phyloP scores from a whole-genome alignment of 2,888 invertebrate genomes.

The Globia sparganii region DNA sequence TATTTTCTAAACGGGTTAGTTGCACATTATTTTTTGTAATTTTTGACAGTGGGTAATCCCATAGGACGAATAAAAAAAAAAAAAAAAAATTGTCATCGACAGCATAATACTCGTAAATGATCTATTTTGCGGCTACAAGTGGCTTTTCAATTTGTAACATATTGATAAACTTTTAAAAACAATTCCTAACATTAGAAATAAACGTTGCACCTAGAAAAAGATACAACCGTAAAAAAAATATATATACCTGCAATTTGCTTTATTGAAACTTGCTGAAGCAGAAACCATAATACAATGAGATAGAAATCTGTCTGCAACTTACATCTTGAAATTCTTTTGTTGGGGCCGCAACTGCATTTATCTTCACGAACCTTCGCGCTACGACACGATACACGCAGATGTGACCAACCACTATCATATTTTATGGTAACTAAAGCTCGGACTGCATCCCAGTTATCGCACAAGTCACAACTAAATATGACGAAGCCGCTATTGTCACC shows the following conservation, averaged over 20 bases:
- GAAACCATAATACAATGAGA: background rate
- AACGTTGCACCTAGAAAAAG: background rate
- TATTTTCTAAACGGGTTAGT: background rate
- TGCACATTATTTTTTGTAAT: background rate
- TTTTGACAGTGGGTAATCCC: background rate
- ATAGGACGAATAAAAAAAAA: too few species aligned
- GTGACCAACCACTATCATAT: background rate
- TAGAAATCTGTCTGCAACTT: conserved; percentile 1
- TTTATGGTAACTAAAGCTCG: background rate
- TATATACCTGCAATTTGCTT: background rate
- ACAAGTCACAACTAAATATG: background rate
- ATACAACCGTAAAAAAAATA: background rate
- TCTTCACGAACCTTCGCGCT: background rate
- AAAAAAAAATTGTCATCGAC: too few species aligned
- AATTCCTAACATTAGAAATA: background rate
- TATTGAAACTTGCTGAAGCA: background rate
- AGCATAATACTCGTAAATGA: background rate
- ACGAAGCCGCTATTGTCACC: too few species aligned
- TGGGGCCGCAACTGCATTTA: background rate
- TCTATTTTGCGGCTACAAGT: background rate
- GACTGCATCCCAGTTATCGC: background rate
- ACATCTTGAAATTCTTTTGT: background rate
- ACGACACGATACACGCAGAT: background rate
- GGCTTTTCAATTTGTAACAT: background rate
- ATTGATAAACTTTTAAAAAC: background rate